Evolutionary conservation across 2,113 vertebrate genomes (phyloP).

Genomic region (Phaethornis superciliosus): DNA sequence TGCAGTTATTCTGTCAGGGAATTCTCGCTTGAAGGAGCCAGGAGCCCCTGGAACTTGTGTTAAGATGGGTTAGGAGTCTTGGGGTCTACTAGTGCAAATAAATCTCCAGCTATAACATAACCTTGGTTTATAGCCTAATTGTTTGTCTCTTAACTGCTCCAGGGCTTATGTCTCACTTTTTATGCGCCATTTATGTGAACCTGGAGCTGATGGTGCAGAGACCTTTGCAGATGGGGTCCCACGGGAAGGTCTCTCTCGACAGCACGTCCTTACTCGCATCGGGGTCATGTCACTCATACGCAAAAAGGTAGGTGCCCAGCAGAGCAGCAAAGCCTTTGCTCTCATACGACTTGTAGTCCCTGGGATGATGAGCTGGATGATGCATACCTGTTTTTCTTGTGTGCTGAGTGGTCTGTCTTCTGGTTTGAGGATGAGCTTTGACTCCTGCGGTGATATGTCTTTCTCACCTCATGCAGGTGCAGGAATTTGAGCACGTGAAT

Average conservation of each 20-base stretch:
- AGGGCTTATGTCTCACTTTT: slow-evolving; percentile 97
- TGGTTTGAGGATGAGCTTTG: background rate
- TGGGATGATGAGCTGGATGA: background rate
- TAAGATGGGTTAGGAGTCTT: background rate
- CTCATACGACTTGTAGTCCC: fast-evolving
- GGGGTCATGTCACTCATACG: slow-evolving; percentile 98
- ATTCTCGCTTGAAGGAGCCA: background rate
- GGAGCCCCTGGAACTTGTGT: background rate
- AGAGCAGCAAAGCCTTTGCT: background rate
- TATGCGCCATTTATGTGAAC: slow-evolving; percentile 97
- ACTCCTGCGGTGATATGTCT: fast-evolving
- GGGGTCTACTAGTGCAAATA: no score
- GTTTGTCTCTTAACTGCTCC: background rate
- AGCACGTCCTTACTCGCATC: slow-evolving; percentile 96
- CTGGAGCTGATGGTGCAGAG: slow-evolving; percentile 95
- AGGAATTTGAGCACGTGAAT: slow-evolving; percentile 98
- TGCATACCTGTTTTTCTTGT: background rate
- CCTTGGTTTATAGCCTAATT: background rate
- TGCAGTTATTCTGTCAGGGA: background rate
- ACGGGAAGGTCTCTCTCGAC: slow-evolving; percentile 93
- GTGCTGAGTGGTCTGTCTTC: background rate
- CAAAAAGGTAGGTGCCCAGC: slow-evolving; percentile 85
- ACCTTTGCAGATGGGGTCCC: slow-evolving; percentile 97
- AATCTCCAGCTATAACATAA: background rate
- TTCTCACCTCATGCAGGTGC: slow-evolving; percentile 79